Conservation (phyloP, 2,797 vertebrate genomes). For the Enteromius viviparus region DNA sequence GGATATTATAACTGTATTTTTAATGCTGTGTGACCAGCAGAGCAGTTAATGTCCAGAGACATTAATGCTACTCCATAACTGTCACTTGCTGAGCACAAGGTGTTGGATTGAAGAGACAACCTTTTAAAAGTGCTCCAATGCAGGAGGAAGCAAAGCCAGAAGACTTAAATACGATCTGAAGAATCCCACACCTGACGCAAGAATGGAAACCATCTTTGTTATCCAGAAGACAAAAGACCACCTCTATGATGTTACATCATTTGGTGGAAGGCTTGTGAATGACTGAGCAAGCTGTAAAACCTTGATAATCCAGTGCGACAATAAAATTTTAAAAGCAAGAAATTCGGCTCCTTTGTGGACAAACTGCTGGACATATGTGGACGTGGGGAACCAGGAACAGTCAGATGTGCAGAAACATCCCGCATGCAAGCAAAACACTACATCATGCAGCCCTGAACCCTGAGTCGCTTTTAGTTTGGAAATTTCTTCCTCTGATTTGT, state of each 20-base stretch:
- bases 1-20: background rate
- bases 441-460: background rate
- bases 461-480: background rate
- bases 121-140: background rate
- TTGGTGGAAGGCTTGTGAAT: background rate
- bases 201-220: background rate
- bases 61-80: background rate
- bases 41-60: background rate
- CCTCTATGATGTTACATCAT: background rate
- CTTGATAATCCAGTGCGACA: background rate
- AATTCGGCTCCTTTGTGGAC: background rate
- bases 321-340: background rate
- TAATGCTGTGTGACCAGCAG: background rate
- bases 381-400: background rate
- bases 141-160: background rate
- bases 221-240: background rate
- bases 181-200: background rate
- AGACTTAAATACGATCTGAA: background rate
- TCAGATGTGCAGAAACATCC: conserved; percentile 1
- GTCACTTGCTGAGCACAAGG: background rate
- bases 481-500: conserved; percentile 10
- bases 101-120: background rate
- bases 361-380: background rate
- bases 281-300: background rate
- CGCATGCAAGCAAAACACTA: background rate